Percentiles rank a stretch among this genome's conserved stretches.
phyloP scores from a whole-genome alignment of 2,888 invertebrate species.

The Drosophila ustulata region DNA sequence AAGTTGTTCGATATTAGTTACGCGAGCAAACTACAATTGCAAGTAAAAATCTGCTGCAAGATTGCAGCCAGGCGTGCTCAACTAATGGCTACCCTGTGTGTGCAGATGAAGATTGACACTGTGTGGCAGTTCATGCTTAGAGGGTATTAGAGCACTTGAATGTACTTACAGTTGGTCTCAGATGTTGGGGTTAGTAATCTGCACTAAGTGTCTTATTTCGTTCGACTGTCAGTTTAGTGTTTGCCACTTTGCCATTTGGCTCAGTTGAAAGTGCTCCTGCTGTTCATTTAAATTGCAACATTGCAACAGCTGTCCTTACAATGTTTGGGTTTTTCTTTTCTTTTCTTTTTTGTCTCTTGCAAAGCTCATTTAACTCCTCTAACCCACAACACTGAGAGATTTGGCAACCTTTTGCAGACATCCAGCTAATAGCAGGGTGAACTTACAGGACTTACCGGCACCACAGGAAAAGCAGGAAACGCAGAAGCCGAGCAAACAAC shows the following conservation, averaged over 20 bases:
- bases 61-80: background rate
- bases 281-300: slow-evolving; percentile 28
- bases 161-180: slow-evolving; percentile 9
- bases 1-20: slow-evolving; percentile 4
- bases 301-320: slow-evolving; percentile 43
- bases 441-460: slow-evolving; percentile 16
- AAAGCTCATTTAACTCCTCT: background rate
- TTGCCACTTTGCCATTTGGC: slow-evolving; percentile 10
- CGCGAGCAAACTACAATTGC: background rate
- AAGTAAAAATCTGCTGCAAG: background rate
- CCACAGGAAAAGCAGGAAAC: slow-evolving; percentile 18
- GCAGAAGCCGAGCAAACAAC: slow-evolving; percentile 14
- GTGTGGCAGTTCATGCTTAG: background rate
- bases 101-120: background rate
- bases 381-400: slow-evolving; percentile 6
- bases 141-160: slow-evolving; percentile 3
- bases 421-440: slow-evolving; percentile 17
- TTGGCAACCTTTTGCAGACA: slow-evolving; percentile 14
- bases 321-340: background rate
- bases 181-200: slow-evolving; percentile 12
- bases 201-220: slow-evolving; percentile 19
- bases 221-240: slow-evolving; percentile 9
- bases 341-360: background rate
- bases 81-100: background rate
- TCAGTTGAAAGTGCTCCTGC: background rate